A percentile compares a stretch with the other conserved stretches of the same genome.
These are phyloP conservation scores for Protodeltote pygarga DNA, from an alignment of 2,888 invertebrate genomes.

Conservation along the genomic window DNA sequence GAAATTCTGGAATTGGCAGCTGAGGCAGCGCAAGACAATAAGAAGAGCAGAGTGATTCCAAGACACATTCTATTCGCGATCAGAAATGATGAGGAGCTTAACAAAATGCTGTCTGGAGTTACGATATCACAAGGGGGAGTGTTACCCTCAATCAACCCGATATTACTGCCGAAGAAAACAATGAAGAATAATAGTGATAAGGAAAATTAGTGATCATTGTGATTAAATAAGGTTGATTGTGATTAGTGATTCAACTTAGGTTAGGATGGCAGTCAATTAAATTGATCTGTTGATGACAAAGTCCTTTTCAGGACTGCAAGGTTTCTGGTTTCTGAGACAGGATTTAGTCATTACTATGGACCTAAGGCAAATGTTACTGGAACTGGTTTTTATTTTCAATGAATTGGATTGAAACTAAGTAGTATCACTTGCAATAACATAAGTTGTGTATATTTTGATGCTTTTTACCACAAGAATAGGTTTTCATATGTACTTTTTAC, in stretches of 20 bases:
- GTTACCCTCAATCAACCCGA: slow-evolving; percentile 61
- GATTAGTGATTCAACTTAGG: not conserved
- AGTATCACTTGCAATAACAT: too few species aligned
- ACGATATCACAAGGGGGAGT: slow-evolving; percentile 71
- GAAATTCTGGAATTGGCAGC: slow-evolving; percentile 89
- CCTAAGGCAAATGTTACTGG: not conserved
- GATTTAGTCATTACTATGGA: not conserved
- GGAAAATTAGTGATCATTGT: too few species aligned
- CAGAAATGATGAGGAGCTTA: slow-evolving; percentile 70
- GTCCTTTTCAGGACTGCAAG: slow-evolving; percentile 18
- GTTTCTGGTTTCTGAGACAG: slow-evolving; percentile 2
- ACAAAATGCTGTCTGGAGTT: slow-evolving; percentile 61
- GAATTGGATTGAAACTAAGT: too few species aligned
- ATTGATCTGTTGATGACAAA: slow-evolving; percentile 8
- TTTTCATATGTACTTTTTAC: too few species aligned
- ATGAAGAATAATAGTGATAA: slow-evolving; percentile 53
- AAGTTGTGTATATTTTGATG: too few species aligned
- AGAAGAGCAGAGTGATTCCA: slow-evolving; percentile 84
- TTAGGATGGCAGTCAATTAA: not conserved
- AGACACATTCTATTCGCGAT: slow-evolving; percentile 70
- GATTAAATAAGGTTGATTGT: not conserved
- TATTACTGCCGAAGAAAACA: slow-evolving; percentile 70
- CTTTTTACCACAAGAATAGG: too few species aligned
- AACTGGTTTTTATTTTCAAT: too few species aligned
- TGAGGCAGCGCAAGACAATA: slow-evolving; percentile 89